Percentiles rank a stretch among this genome's conserved stretches.
phyloP scores from a whole-genome alignment of 2,797 vertebrate genomes.

The Benthosema pterotum region DNA sequence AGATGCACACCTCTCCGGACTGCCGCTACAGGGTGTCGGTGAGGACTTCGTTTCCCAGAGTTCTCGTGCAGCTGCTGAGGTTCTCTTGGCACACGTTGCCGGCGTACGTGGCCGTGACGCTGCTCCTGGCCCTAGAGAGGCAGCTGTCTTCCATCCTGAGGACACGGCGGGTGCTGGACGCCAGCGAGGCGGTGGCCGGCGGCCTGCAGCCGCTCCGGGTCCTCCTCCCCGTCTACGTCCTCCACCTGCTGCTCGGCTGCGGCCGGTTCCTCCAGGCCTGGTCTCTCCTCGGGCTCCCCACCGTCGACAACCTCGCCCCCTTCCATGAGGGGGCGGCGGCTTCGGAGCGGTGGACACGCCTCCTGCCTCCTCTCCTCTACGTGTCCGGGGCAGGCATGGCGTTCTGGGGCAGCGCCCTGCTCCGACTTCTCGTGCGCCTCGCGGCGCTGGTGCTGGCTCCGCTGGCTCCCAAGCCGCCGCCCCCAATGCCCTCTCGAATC shows the following conservation, averaged over 20 bases:
- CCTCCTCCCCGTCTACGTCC: constrained; percentile 82
- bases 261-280: constrained; percentile 73
- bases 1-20: constrained; percentile 91
- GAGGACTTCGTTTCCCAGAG: constrained; percentile 87
- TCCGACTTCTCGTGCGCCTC: constrained; percentile 77
- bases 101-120: constrained; percentile 86
- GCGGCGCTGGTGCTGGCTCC: constrained; percentile 84
- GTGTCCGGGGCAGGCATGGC: constrained; percentile 90
- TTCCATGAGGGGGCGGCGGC: constrained; percentile 29
- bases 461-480: constrained; percentile 81
- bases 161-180: constrained; percentile 78
- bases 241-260: constrained; percentile 82
- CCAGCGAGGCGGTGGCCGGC: constrained; percentile 78
- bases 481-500: constrained; percentile 82
- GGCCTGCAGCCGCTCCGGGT: constrained; percentile 91
- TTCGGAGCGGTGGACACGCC: constrained; percentile 79
- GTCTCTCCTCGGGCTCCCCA: constrained; percentile 65
- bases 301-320: constrained; percentile 62
- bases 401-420: constrained; percentile 87
- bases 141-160: constrained; percentile 83
- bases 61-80: constrained; percentile 92
- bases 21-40: constrained; percentile 93
- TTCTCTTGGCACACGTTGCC: constrained; percentile 89
- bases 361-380: constrained; percentile 89
- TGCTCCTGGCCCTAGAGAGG: constrained; percentile 89